Base-by-base conservation (phyloP, 2,888 invertebrate species). In the Hypselothyrea guttata region DNA sequence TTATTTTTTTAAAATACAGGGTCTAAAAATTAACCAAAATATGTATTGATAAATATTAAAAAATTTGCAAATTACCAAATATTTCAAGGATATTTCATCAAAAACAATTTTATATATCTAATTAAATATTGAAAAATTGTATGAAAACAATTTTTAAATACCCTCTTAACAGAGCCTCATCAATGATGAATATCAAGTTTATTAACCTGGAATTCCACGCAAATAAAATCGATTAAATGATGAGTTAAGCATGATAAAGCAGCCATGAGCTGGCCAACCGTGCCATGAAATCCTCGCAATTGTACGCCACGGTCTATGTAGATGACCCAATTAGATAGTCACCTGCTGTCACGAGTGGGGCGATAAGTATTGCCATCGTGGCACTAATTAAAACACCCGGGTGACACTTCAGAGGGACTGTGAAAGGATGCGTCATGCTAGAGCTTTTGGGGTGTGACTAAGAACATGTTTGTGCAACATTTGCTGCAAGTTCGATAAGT, bases 291-390 rank as follows among this genome's bases (percentile, higher is more conserved):
- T 41, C 28, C 16, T 7, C 11, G 12, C 34, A 12, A 27, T 13
- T 49, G 34, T 4, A 16, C 22, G 8, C 33, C 15, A 22, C 31
- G 30, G n/a, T n/a, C n/a, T n/a, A 12, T 33, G 38, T 34, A 48
- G 70, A 72, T 77, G 83, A 59, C 70, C 70, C 48, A 57, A 40
- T 72, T 83, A 75, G 70, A 72, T 59, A 52, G 58, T 40, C 44
- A 16, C 45, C 44, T 38, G 45, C 58, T 57, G 77, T 33, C 78
- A 64, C 48, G 62, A 68, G 31, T 35, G 42, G 34, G 52, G 35
- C 41, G 40, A 42, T 42, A 57, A 52, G 58, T 56, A 60, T n/a
- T 62, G 22, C 40, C 60, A 57, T 56, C 56, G 41, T 53, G 68
- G 15, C 18, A 34, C 66, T 58, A 82, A 78, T 78, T 78, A 75